phyloP scores from a whole-genome alignment of 2,888 invertebrate genomes.

The Mellilla xanthometata region DNA sequence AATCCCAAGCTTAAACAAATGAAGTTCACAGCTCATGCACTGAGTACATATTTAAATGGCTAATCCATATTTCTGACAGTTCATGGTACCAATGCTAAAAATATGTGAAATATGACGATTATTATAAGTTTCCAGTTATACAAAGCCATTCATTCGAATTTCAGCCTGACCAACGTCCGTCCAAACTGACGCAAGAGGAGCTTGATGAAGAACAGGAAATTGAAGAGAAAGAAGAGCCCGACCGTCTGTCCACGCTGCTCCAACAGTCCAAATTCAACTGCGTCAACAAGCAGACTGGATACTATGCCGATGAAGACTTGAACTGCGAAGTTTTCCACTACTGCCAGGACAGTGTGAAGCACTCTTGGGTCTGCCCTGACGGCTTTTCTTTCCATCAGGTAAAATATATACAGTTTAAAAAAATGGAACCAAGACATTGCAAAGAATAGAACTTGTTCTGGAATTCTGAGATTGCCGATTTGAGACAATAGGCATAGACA shows the following conservation, averaged over 20 bases:
- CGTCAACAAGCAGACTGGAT: constrained; percentile 90
- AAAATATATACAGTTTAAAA: too few species aligned
- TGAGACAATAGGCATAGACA: too few species aligned
- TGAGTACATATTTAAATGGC: too few species aligned
- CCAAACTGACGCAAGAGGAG: constrained; percentile 51
- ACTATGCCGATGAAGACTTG: constrained; percentile 94
- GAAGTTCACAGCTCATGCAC: too few species aligned
- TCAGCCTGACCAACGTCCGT: constrained; percentile 49
- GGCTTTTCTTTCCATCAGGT: constrained; percentile 95
- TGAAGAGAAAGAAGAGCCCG: constrained; percentile 92
- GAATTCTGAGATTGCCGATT: too few species aligned
- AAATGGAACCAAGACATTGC: too few species aligned
- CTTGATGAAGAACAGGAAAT: constrained; percentile 74
- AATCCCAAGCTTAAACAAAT: too few species aligned
- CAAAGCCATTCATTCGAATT: background rate
- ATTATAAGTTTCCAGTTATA: too few species aligned
- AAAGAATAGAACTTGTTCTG: too few species aligned
- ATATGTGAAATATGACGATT: too few species aligned
- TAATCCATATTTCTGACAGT: too few species aligned
- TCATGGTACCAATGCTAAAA: too few species aligned
- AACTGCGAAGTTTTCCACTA: constrained; percentile 97
- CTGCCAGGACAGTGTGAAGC: constrained; percentile 93
- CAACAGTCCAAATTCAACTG: constrained; percentile 94
- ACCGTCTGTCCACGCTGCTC: constrained; percentile 89
- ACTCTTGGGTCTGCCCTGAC: constrained; percentile 97